phyloP scores from a whole-genome alignment of 1,140 invertebrate species.

The Eupristina koningsbergeri region DNA sequence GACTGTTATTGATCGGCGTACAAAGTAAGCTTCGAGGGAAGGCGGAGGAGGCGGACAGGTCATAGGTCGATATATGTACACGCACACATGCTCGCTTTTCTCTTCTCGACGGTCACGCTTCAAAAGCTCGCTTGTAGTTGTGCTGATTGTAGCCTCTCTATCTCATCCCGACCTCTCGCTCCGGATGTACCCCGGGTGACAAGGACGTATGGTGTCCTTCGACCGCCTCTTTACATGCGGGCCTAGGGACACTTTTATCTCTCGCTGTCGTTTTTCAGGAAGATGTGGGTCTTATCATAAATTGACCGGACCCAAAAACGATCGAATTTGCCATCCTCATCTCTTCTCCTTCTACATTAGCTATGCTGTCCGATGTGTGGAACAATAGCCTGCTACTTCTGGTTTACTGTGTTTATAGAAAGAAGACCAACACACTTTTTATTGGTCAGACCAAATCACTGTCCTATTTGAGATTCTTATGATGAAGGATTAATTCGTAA shows the following conservation, averaged over 20 bases:
- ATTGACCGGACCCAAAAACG: not conserved
- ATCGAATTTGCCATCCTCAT: no score
- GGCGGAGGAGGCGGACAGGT: slow-evolving; percentile 20
- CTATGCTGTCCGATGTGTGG: no score
- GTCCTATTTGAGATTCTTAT: no score
- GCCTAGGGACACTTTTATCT: not conserved
- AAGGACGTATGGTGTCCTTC: slow-evolving; percentile 13
- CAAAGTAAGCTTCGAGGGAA: slow-evolving; percentile 39
- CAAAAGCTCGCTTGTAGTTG: not conserved
- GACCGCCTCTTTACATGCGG: not conserved
- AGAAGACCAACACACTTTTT: no score
- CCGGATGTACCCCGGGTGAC: not conserved
- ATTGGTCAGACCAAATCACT: no score
- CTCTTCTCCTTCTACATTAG: no score
- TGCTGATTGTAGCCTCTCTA: slow-evolving; percentile 14
- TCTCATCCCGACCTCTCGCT: no score
- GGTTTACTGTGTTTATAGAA: no score
- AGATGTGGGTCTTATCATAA: slow-evolving; percentile 2
- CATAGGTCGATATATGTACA: slow-evolving; percentile 11
- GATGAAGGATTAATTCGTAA: not conserved
- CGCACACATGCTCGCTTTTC: slow-evolving; percentile 12
- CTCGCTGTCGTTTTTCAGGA: not conserved
- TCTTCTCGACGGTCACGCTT: slow-evolving; percentile 5
- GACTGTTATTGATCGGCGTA: slow-evolving; percentile 38
- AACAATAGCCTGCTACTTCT: no score